These are phyloP conservation scores for Galaxias olidus DNA, from an alignment of 2,797 vertebrate species.

Conservation along the genomic window DNA sequence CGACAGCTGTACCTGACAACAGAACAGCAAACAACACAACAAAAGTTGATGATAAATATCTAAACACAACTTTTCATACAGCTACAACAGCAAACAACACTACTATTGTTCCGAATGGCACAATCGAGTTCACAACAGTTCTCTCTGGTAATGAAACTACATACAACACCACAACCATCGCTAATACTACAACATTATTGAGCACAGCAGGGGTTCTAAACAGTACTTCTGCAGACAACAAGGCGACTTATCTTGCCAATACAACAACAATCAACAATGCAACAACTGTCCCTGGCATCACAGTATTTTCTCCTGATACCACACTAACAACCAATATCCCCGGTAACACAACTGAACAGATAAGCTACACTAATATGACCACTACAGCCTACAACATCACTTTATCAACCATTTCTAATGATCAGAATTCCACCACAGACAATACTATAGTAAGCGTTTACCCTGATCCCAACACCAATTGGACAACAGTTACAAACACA, in stretches of 20 bases:
- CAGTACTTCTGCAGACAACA: neutral
- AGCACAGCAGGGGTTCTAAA: neutral
- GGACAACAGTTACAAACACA: conserved; percentile 5
- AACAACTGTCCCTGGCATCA: neutral
- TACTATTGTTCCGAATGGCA: neutral
- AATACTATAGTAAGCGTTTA: neutral
- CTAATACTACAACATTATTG: neutral
- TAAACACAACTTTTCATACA: too few species aligned
- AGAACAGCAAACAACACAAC: neutral
- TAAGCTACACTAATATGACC: conserved; percentile 3
- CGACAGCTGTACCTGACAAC: neutral
- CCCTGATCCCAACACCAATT: neutral
- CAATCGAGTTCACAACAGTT: neutral
- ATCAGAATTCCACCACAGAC: neutral
- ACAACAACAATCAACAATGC: neutral
- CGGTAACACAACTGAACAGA: conserved; percentile 6
- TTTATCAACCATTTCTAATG: neutral
- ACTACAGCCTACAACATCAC: conserved; percentile 11
- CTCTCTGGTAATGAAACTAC: neutral
- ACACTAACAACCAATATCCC: conserved; percentile 2
- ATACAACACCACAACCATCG: neutral
- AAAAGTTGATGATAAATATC: neutral
- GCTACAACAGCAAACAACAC: neutral
- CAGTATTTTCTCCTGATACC: conserved; percentile 3
- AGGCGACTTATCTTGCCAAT: neutral